Evolutionary conservation across 2,113 vertebrate genomes (phyloP).

Genomic region (Mustelus asterias): DNA sequence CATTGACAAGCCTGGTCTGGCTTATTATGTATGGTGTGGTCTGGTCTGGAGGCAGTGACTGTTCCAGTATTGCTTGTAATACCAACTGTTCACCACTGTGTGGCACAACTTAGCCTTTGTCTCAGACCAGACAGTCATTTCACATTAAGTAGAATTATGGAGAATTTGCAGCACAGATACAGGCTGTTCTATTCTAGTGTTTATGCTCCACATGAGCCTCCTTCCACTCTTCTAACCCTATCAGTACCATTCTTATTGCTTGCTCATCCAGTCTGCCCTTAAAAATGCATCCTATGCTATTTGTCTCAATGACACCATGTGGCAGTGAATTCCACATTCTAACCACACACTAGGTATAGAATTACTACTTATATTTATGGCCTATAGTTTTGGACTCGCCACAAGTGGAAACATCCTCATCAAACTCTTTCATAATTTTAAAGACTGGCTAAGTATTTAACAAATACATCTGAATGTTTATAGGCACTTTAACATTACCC

Average conservation of each 20-base stretch:
- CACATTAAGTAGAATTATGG: neutral
- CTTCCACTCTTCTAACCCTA: neutral
- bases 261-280: neutral
- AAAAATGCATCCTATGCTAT: neutral
- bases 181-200: neutral
- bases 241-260: neutral
- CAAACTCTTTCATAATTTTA: neutral
- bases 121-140: neutral
- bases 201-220: neutral
- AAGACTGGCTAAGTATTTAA: neutral
- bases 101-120: neutral
- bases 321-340: neutral
- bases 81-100: neutral
- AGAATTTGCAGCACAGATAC: too few species aligned
- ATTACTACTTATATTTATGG: neutral
- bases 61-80: neutral
- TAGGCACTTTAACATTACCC: neutral
- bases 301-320: neutral
- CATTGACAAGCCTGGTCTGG: neutral
- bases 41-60: neutral
- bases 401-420: neutral
- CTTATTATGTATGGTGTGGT: neutral
- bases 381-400: neutral
- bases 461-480: neutral
- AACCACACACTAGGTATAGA: neutral